A percentile compares a stretch with the other conserved stretches of the same genome.
Evolutionary conservation across 2,797 vertebrate genomes (phyloP).

Genomic region (Danio albolineatus): DNA sequence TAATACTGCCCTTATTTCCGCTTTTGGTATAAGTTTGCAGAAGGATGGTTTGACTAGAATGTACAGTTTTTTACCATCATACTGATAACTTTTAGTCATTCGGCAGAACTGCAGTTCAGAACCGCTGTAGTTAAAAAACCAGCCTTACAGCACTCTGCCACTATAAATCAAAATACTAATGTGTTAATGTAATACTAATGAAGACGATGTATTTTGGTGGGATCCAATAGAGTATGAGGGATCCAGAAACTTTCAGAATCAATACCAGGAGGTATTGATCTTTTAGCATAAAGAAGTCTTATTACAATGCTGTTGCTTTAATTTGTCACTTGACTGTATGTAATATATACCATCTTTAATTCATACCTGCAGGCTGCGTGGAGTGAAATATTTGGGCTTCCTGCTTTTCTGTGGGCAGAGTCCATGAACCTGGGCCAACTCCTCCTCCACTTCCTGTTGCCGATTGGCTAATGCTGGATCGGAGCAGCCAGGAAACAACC

Average conservation of each 20-base stretch:
- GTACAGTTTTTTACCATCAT: too few relatives aligned
- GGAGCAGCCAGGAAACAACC: slow-evolving; percentile 99
- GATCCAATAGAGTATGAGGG: neutral
- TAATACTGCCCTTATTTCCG: too few relatives aligned
- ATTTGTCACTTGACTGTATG: neutral
- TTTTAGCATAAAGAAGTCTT: neutral
- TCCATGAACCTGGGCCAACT: slow-evolving; percentile 85
- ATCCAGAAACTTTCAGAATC: neutral
- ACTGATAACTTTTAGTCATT: too few relatives aligned
- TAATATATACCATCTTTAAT: neutral
- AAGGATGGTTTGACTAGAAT: too few relatives aligned
- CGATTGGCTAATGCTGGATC: slow-evolving; percentile 94
- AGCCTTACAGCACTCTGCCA: too few relatives aligned
- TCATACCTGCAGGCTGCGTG: slow-evolving; percentile 85
- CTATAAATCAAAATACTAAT: too few relatives aligned
- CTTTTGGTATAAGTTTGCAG: too few relatives aligned
- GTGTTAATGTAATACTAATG: neutral
- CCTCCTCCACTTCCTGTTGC: slow-evolving; percentile 97
- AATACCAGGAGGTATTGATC: neutral
- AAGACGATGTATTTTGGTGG: neutral
- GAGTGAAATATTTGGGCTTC: slow-evolving; percentile 75
- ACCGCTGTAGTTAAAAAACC: too few relatives aligned
- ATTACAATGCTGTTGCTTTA: neutral
- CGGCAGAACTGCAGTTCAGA: too few relatives aligned
- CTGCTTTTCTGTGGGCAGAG: slow-evolving; percentile 79